These are phyloP conservation scores for Formicarius rufipectus DNA, from an alignment of 2,113 vertebrate genomes.

Conservation along the genomic window DNA sequence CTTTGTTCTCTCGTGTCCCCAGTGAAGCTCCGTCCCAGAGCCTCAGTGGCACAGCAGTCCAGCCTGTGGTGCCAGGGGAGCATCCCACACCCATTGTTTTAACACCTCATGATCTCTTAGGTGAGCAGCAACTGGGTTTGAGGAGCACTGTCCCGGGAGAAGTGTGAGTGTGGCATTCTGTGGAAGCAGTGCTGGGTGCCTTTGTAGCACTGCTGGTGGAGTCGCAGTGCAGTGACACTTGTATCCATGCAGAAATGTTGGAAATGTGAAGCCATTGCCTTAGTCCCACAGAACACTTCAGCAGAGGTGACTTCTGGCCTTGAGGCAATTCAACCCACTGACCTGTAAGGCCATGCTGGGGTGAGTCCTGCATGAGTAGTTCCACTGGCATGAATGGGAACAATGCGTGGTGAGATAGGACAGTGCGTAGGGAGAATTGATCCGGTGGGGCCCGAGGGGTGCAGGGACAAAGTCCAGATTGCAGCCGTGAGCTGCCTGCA, in stretches of 20 bases:
- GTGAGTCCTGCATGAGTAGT: background rate
- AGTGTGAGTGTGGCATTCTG: fast-evolving
- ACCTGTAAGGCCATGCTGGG: background rate
- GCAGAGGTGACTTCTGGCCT: background rate
- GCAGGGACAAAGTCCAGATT: conserved; percentile 6
- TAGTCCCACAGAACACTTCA: background rate
- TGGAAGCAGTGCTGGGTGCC: fast-evolving
- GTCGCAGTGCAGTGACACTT: no score
- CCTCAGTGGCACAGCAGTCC: background rate
- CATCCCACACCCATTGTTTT: background rate
- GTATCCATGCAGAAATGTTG: fast-evolving
- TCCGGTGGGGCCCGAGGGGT: background rate
- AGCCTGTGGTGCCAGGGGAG: background rate
- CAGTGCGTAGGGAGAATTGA: background rate
- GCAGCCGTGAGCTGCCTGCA: background rate
- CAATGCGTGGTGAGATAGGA: background rate
- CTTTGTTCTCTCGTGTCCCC: conserved; percentile 4
- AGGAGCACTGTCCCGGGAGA: background rate
- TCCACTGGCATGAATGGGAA: fast-evolving
- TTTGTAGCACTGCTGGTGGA: background rate
- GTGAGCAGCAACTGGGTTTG: background rate
- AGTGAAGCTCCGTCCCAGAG: background rate
- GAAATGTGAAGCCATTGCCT: background rate
- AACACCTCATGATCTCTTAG: background rate
- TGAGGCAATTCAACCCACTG: background rate